A percentile compares a stretch with the other conserved stretches of the same genome.
These are phyloP conservation scores for Standfussiana lucernea DNA, from an alignment of 2,888 invertebrate genomes.

Conservation along the genomic window DNA sequence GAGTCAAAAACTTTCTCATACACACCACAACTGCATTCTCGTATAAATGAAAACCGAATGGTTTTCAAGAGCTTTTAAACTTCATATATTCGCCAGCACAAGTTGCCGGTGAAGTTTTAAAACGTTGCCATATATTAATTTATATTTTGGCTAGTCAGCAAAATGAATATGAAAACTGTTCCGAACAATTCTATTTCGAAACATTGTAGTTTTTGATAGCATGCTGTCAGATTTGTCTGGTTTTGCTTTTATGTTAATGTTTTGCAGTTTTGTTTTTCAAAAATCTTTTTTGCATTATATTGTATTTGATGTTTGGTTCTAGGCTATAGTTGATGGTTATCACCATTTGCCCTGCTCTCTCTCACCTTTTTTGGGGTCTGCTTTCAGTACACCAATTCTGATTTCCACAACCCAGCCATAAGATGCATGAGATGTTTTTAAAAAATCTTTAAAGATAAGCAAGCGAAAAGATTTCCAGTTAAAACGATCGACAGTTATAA, in stretches of 20 bases:
- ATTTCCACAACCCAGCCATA: background rate
- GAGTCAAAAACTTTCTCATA: conserved; percentile 43
- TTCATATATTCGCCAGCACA: conserved; percentile 43
- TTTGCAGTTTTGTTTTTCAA: background rate
- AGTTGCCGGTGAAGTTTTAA: conserved; percentile 59
- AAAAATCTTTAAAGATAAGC: background rate
- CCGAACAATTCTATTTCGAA: conserved; percentile 26
- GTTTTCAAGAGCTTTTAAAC: conserved; percentile 63
- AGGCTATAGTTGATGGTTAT: background rate
- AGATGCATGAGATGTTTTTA: background rate
- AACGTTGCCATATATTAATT: conserved; percentile 59
- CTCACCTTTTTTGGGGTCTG: background rate
- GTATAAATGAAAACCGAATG: conserved; percentile 61
- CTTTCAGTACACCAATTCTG: background rate
- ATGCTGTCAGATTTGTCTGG: conserved; percentile 10
- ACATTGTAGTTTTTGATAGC: conserved; percentile 22
- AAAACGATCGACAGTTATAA: background rate
- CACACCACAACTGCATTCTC: conserved; percentile 42
- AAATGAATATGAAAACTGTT: conserved; percentile 39
- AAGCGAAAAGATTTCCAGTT: background rate
- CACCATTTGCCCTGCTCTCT: background rate
- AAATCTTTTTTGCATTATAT: too few relatives aligned
- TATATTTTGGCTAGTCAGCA: conserved; percentile 53
- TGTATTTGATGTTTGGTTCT: background rate
- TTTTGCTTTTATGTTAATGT: background rate